phyloP scores from a whole-genome alignment of 2,113 vertebrate species.

The Pogonocichla stellata region DNA sequence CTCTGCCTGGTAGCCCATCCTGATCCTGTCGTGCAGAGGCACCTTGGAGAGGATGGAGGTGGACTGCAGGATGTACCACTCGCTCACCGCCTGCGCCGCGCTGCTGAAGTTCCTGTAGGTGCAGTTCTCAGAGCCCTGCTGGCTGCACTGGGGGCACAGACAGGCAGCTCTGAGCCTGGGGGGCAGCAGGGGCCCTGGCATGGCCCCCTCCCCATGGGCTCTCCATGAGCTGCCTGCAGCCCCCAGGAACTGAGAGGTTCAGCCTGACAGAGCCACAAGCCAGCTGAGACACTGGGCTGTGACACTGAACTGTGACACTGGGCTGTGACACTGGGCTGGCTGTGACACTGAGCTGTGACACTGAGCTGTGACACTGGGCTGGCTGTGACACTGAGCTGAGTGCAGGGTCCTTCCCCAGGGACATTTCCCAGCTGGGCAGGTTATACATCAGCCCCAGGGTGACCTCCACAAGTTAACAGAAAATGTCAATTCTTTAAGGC shows the following conservation, averaged over 20 bases:
- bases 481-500: neutral
- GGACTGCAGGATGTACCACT: constrained; percentile 82
- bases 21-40: constrained; percentile 33
- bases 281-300: neutral
- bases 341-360: neutral
- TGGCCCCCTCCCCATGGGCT: too few species aligned
- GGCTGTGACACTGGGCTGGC: neutral
- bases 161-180: neutral
- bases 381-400: neutral
- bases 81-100: constrained; percentile 70
- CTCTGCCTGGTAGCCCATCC: constrained; percentile 75
- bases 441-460: neutral
- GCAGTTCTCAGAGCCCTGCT: constrained; percentile 49
- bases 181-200: rapidly evolving
- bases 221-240: neutral
- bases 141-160: constrained; percentile 69
- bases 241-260: rapidly evolving
- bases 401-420: neutral
- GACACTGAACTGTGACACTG: neutral
- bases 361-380: neutral
- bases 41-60: constrained; percentile 78
- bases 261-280: rapidly evolving
- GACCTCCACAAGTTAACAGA: neutral
- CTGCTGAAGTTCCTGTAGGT: constrained; percentile 78
- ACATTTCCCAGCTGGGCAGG: neutral